These are phyloP conservation scores for Falco columbarius DNA, from an alignment of 2,797 vertebrate species.

Conservation along the genomic window DNA sequence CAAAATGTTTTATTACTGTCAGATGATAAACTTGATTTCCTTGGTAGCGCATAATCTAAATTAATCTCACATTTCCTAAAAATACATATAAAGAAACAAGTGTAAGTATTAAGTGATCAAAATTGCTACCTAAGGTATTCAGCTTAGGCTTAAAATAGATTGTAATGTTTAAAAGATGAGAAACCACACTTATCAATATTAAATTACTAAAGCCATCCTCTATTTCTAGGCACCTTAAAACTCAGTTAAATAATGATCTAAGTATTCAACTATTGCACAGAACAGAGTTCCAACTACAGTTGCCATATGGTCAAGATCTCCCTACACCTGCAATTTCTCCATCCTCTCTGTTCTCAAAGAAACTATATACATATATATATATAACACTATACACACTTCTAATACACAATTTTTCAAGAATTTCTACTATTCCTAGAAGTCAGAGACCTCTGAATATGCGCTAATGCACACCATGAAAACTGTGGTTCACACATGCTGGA, in stretches of 20 bases:
- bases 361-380: neutral
- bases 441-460: neutral
- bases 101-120: neutral
- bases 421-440: neutral
- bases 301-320: neutral
- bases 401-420: neutral
- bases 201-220: neutral
- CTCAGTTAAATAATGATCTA: neutral
- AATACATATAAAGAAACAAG: slow-evolving; percentile 27
- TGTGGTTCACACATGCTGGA: neutral
- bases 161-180: neutral
- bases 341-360: neutral
- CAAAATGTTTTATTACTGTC: slow-evolving; percentile 97
- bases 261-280: neutral
- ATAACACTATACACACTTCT: neutral
- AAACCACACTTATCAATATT: neutral
- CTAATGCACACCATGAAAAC: neutral
- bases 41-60: slow-evolving; percentile 91
- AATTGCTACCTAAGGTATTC: neutral
- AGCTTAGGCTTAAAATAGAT: neutral
- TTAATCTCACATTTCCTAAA: slow-evolving; percentile 89
- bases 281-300: neutral
- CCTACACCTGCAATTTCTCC: neutral
- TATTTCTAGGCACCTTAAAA: neutral
- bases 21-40: slow-evolving; percentile 92